These are phyloP conservation scores for Tragopan temminckii DNA, from an alignment of 2,797 vertebrate species.

Conservation along the genomic window DNA sequence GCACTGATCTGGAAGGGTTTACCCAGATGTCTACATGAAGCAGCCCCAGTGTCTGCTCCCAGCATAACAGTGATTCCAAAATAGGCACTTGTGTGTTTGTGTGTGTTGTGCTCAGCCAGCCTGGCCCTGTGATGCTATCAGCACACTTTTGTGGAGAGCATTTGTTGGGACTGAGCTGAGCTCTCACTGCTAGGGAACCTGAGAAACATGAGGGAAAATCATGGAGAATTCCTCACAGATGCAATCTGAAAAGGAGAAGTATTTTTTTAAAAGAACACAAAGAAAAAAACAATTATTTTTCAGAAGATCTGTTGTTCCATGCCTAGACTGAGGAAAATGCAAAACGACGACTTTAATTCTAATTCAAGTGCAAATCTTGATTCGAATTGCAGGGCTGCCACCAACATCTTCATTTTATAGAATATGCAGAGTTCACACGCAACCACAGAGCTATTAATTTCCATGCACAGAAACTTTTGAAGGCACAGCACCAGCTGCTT, in stretches of 20 bases:
- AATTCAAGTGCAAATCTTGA: background rate
- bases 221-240: conserved; percentile 4
- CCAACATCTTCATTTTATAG: conserved; percentile 53
- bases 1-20: background rate
- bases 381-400: background rate
- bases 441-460: conserved; percentile 65
- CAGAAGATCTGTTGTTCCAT: background rate
- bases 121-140: background rate
- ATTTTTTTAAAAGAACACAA: background rate
- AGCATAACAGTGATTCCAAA: background rate
- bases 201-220: background rate
- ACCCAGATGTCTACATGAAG: background rate
- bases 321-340: background rate
- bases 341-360: background rate
- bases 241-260: background rate
- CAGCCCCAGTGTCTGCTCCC: background rate
- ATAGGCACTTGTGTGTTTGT: background rate
- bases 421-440: conserved; percentile 22
- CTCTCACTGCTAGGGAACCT: background rate
- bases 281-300: background rate
- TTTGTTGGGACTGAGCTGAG: background rate
- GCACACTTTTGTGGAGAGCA: rapidly evolving
- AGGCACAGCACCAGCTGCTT: conserved; percentile 68
- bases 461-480: conserved; percentile 57
- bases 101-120: background rate